Percentiles rank a stretch among this genome's conserved stretches.
These are phyloP conservation scores for Petrocephalus zakoni DNA, from an alignment of 2,113 vertebrate species.

Conservation along the genomic window DNA sequence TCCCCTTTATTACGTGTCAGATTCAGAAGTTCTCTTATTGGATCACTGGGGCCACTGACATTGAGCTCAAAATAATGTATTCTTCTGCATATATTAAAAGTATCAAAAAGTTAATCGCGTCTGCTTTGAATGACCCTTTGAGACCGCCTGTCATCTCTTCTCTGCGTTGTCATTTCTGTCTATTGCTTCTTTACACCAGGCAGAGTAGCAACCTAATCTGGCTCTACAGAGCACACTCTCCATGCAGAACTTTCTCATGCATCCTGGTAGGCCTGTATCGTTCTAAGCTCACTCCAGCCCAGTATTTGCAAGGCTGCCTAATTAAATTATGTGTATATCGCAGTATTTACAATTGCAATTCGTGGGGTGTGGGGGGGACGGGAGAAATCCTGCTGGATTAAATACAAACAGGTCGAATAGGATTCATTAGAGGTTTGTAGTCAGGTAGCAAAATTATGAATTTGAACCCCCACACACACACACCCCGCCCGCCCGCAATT, in stretches of 20 bases:
- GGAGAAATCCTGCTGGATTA: background rate
- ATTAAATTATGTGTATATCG: background rate
- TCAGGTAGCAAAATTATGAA: background rate
- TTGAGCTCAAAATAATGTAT: background rate
- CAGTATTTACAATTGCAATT: background rate
- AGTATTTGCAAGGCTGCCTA: background rate
- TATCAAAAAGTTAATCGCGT: conserved; percentile 1
- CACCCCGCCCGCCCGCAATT: too few relatives aligned
- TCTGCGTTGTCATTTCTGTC: background rate
- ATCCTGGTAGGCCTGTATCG: background rate
- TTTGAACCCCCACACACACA: background rate
- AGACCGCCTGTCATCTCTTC: background rate
- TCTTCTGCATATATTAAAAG: background rate
- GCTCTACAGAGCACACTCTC: background rate
- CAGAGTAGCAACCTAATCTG: background rate
- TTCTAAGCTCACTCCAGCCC: background rate
- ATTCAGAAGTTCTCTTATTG: background rate
- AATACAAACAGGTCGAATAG: background rate
- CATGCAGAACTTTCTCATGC: background rate
- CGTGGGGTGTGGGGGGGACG: background rate
- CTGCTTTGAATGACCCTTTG: background rate
- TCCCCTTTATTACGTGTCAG: background rate
- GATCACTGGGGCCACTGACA: background rate
- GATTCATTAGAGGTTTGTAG: background rate
- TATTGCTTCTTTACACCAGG: background rate